phyloP scores from a whole-genome alignment of 2,113 vertebrate genomes.

The Seriola aureovittata region DNA sequence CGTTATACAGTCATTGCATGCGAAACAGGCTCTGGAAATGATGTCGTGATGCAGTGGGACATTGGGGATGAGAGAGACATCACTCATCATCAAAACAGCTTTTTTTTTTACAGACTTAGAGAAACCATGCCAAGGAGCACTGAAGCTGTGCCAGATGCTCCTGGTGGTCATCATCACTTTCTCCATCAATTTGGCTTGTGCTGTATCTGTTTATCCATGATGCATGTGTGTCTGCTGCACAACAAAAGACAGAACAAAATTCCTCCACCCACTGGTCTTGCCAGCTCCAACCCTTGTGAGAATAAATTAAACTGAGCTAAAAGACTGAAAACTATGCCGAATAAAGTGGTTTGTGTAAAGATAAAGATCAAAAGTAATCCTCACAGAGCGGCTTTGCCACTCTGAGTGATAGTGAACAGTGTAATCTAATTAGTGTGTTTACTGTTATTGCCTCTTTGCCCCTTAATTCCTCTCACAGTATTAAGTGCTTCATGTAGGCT shows the following conservation, averaged over 20 bases:
- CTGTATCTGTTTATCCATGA: background rate
- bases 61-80: background rate
- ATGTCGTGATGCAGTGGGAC: background rate
- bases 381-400: slow-evolving; percentile 4
- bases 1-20: background rate
- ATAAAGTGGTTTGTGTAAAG: slow-evolving; percentile 37
- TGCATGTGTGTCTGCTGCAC: background rate
- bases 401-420: slow-evolving; percentile 45
- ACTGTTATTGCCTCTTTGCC: slow-evolving; percentile 50
- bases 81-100: background rate
- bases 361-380: slow-evolving; percentile 54
- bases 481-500: slow-evolving; percentile 16
- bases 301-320: slow-evolving; percentile 19
- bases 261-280: background rate
- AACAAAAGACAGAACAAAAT: background rate
- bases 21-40: no score
- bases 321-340: slow-evolving; percentile 21
- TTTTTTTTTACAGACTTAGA: background rate
- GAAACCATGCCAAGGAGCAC: background rate
- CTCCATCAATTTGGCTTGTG: background rate
- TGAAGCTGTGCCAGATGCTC: background rate
- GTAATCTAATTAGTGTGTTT: slow-evolving; percentile 64
- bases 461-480: slow-evolving; percentile 33
- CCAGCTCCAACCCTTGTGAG: background rate
- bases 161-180: background rate